Base-by-base conservation (phyloP, 2,113 vertebrate species). In the Tenrec ecaudatus region DNA sequence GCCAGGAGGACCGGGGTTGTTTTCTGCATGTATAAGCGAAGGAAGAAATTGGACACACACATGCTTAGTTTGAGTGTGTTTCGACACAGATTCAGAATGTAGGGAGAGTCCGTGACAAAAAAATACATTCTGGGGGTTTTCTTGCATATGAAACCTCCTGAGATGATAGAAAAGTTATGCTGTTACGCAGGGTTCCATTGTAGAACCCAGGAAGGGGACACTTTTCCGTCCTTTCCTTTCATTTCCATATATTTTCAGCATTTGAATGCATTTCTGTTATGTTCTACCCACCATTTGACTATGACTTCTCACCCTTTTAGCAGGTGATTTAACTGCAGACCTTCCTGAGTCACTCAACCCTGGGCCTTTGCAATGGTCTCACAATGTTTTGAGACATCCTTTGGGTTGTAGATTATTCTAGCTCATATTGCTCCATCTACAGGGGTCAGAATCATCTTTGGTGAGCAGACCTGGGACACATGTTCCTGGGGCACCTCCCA, bases 11-110 rank as follows among this genome's bases (percentile, higher is more conserved):
- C 27, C 77, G 68, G 62, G 71, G 33, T 92, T 91, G 36, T 58
- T 66, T 92, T 43, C 38, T 84, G 79, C 6, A 43, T 64, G 90
- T 36, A 27, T 29, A 90, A 66, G 36, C 76, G 36, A 66, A 76
- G 79, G 62, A 69, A 40, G 11, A 29, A 4, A 23, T 12, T 15
- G 6, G 27, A 40, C 83, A 43, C 20, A 79, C 38, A 27, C 38
- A 68, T 5, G n/a, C 1, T 29, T 78, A 20, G 62, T 75, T 36
- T 88, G 22, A 38, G 14, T 62, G 82, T 90, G 57, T 73, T 79
- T 80, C 40, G 43, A 31, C 11, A 58, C 2, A 38, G 38, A 86
- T 57, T 93, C n/a, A 93, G 91, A 91, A 84, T 73, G 69, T 76
- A 93, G 27, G 29, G 36, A 78, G 17, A 22, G 0, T 53, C 1